phyloP scores from a whole-genome alignment of 2,888 invertebrate species.

The Tetanocera ferruginea region DNA sequence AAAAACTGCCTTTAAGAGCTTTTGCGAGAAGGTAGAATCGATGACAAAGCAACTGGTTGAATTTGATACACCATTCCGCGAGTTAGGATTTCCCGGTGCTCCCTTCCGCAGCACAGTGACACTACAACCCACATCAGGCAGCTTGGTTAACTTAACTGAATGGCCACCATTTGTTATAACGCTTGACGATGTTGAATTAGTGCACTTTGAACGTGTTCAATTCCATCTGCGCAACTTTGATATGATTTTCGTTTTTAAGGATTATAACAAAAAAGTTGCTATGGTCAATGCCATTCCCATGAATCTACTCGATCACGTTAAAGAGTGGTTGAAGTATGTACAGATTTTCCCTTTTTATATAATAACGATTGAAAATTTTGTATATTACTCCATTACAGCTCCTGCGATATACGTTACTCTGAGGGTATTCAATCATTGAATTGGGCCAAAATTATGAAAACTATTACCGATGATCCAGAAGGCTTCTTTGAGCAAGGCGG shows the following conservation, averaged over 20 bases:
- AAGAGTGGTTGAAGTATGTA: conserved; percentile 97
- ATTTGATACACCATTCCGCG: conserved; percentile 98
- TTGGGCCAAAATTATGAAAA: conserved; percentile 99
- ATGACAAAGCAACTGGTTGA: conserved; percentile 98
- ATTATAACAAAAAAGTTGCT: conserved; percentile 92
- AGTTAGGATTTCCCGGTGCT: conserved; percentile 97
- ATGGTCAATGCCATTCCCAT: conserved; percentile 99
- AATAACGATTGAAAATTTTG: neutral
- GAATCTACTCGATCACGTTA: conserved; percentile 98
- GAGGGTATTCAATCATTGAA: conserved; percentile 99
- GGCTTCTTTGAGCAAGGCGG: conserved; percentile 99
- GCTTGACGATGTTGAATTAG: conserved; percentile 95
- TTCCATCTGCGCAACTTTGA: conserved; percentile 99
- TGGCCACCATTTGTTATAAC: conserved; percentile 99
- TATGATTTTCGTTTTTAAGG: conserved; percentile 99
- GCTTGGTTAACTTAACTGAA: conserved; percentile 96
- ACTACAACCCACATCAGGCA: conserved; percentile 97
- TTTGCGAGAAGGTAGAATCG: conserved; percentile 95
- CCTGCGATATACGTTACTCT: conserved; percentile 96
- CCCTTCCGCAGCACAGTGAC: conserved; percentile 96
- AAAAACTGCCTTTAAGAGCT: conserved; percentile 97
- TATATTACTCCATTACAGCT: conserved; percentile 72
- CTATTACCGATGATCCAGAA: conserved; percentile 97
- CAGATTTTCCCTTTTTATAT: neutral
- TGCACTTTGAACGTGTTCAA: conserved; percentile 99